Conservation (phyloP, 2,797 vertebrate genomes). For the Dermochelys coriacea region DNA sequence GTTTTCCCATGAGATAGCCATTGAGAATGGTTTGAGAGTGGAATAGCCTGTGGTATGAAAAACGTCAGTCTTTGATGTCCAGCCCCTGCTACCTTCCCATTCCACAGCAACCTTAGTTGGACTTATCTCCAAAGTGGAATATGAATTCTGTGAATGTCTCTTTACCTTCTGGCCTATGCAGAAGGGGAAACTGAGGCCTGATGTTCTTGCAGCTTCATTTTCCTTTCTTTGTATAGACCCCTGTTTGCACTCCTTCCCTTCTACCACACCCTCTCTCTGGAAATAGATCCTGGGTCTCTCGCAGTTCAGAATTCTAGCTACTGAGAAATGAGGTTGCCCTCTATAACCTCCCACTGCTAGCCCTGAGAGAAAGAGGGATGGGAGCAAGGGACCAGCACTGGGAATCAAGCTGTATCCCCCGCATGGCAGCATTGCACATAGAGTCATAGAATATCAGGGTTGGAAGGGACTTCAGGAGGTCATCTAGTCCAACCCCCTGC, state of each 20-base stretch:
- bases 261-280: background rate
- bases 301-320: background rate
- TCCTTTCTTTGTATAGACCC: background rate
- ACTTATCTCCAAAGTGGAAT: background rate
- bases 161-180: background rate
- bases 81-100: background rate
- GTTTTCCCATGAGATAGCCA: background rate
- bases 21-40: background rate
- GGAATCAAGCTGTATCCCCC: background rate
- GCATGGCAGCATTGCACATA: rapidly evolving
- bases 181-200: background rate
- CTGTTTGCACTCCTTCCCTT: background rate
- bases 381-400: background rate
- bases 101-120: background rate
- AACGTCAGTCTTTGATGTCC: background rate
- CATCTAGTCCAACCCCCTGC: too few relatives aligned
- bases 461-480: too few relatives aligned
- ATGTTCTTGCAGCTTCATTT: background rate
- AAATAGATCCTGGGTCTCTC: background rate
- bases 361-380: background rate
- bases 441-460: too few relatives aligned
- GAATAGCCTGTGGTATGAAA: background rate
- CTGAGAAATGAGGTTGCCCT: background rate
- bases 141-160: background rate
- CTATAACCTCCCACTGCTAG: background rate